These are phyloP conservation scores for Taurulus bubalis DNA, from an alignment of 2,113 vertebrate species.

Conservation along the genomic window DNA sequence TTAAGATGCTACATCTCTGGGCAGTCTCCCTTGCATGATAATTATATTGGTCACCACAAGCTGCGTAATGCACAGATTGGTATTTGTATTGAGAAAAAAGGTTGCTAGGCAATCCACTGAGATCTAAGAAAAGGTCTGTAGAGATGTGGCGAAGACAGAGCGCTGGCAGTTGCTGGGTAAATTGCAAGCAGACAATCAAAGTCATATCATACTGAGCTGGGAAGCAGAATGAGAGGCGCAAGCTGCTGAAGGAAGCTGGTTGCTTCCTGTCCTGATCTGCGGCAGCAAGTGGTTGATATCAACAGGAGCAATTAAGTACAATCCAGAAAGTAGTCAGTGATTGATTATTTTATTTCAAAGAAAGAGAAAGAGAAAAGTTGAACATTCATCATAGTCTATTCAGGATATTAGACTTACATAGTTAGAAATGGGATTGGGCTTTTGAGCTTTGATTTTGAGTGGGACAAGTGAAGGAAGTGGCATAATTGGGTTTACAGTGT, in stretches of 20 bases:
- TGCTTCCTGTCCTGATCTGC: constrained; percentile 43
- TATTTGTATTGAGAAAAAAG: constrained; percentile 66
- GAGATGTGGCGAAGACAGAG: constrained; percentile 70
- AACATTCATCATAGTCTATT: constrained; percentile 29
- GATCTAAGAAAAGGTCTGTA: constrained; percentile 77
- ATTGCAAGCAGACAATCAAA: constrained; percentile 75
- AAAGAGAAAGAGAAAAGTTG: constrained; percentile 7
- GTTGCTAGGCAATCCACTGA: constrained; percentile 80
- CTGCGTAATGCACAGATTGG: constrained; percentile 59
- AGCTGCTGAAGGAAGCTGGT: constrained; percentile 46
- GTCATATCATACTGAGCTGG: constrained; percentile 70
- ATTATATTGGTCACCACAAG: constrained; percentile 55
- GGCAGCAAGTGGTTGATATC: constrained; percentile 51
- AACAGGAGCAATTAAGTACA: constrained; percentile 62
- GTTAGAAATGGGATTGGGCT: constrained; percentile 48
- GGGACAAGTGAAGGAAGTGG: constrained; percentile 59
- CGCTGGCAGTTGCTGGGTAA: constrained; percentile 73
- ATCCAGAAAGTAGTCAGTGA: constrained; percentile 43
- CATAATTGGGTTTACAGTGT: constrained; percentile 57
- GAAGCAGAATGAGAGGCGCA: constrained; percentile 48
- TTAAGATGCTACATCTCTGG: constrained; percentile 27
- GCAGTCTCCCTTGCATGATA: constrained; percentile 50
- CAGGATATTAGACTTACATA: constrained; percentile 30
- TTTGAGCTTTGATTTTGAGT: constrained; percentile 45
- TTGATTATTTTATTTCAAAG: constrained; percentile 27